Base-by-base conservation (phyloP, 2,888 invertebrate genomes). In the Ganaspis brasiliensis region DNA sequence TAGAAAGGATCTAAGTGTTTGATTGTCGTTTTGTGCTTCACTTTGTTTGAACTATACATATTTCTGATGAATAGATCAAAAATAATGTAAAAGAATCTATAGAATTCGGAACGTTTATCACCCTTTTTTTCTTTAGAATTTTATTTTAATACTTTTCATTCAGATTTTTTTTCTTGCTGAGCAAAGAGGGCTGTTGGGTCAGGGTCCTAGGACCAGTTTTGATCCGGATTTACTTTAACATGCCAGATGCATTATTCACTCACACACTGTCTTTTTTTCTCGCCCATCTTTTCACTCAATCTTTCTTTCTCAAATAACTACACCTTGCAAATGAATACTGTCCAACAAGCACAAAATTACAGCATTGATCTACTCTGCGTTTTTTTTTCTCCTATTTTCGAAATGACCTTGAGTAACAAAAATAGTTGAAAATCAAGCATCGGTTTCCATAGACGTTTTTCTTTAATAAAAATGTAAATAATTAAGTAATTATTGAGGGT, bases 101-200 rank as follows among this genome's bases (percentile, higher is more conserved):
- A 21, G 40, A 40, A 63, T 63, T 37, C 40, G 21, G 21, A 63
- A 35, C 37, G 19, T 63, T 63, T 52, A 52, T 63, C 61, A 63
- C 37, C 61, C 35, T 14, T 37, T 19, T 19, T 61, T 40, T 67
- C 45, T 67, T 24, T 67, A 45, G 67, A 45, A 67, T 67, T 67
- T 67, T 40, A 45, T 67, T 67, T 67, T 67, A 67, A 67, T 67
- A 45, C 45, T 67, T 45, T 67, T 14, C 40, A 67, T 67, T 67
- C 45, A 63, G 31, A 40, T 31, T 12, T 40, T 61, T 40, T 45
- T 45, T 67, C 40, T 45, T 45, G 45, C 45, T 45, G 14, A 40
- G 2, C 24, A 45, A 40, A 67, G 9, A 16, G n/a, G 67, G n/a
- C 24, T 56, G 56, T 56, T 24, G 56, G 56, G 37, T 67, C 67